Evolutionary conservation across 2,888 invertebrate genomes (phyloP).

Genomic region (Leptopilina syphax): DNA sequence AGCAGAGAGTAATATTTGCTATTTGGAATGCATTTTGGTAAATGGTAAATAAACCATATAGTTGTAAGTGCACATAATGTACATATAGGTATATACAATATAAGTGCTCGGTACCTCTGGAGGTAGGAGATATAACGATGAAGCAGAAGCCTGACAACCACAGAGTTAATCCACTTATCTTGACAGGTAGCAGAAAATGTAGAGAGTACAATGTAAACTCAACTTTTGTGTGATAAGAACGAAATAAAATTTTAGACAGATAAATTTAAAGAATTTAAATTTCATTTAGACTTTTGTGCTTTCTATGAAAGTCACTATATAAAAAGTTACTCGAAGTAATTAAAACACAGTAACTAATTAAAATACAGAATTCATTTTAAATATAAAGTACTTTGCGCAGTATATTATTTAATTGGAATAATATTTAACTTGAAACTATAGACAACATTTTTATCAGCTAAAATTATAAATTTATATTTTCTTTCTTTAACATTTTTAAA

Average conservation of each 20-base stretch:
- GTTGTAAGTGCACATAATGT: not conserved
- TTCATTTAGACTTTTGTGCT: not conserved
- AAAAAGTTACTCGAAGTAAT: not conserved
- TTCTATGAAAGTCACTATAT: not conserved
- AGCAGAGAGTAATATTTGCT: not conserved
- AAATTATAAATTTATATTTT: too few species aligned
- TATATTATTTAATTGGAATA: too few species aligned
- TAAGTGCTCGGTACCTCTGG: not conserved
- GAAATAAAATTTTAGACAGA: not conserved
- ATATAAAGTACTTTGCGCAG: too few species aligned
- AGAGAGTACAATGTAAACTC: not conserved
- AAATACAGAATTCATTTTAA: too few species aligned
- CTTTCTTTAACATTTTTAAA: too few species aligned
- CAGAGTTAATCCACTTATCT: conserved; percentile 25
- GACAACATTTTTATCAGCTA: too few species aligned
- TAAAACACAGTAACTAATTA: too few species aligned
- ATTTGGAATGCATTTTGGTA: too few species aligned
- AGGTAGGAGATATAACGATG: not conserved
- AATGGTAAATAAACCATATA: not conserved
- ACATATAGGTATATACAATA: not conserved
- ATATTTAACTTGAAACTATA: too few species aligned
- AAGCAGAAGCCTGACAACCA: conserved; percentile 15
- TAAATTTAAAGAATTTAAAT: not conserved
- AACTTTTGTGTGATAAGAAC: conserved; percentile 8
- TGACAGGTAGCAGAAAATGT: conserved; percentile 6